phyloP scores from a whole-genome alignment of 2,113 vertebrate genomes.

The Nicator chloris region DNA sequence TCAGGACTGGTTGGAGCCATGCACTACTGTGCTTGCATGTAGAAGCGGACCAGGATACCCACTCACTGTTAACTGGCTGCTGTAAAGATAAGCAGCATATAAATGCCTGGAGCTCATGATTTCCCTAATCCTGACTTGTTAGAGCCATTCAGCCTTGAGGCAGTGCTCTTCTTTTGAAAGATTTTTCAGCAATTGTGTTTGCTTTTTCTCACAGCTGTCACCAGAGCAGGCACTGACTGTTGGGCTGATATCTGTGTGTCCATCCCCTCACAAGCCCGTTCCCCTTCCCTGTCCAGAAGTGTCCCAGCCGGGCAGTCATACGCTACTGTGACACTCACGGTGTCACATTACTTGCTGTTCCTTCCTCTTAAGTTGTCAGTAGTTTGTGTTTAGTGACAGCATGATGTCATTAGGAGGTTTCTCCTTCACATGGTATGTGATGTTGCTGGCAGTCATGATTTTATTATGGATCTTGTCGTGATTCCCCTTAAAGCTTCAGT shows the following conservation, averaged over 20 bases:
- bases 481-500: slow-evolving; percentile 6
- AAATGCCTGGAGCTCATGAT: background rate
- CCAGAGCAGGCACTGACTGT: background rate
- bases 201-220: background rate
- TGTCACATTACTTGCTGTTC: background rate
- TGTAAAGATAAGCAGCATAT: background rate
- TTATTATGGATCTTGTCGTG: background rate
- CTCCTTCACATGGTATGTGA: background rate
- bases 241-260: background rate
- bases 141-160: background rate
- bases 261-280: background rate
- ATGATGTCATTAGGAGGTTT: background rate
- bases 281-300: background rate
- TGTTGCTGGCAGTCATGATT: background rate
- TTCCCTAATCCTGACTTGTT: background rate
- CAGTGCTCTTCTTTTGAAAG: background rate
- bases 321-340: background rate
- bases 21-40: background rate
- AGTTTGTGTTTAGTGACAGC: background rate
- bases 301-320: accelerated
- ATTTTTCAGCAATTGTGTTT: background rate
- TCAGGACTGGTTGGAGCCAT: background rate
- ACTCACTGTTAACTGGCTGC: background rate
- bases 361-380: background rate
- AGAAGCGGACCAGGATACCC: background rate